These are phyloP conservation scores for Alethe castanea DNA, from an alignment of 2,113 vertebrate genomes.

Conservation along the genomic window DNA sequence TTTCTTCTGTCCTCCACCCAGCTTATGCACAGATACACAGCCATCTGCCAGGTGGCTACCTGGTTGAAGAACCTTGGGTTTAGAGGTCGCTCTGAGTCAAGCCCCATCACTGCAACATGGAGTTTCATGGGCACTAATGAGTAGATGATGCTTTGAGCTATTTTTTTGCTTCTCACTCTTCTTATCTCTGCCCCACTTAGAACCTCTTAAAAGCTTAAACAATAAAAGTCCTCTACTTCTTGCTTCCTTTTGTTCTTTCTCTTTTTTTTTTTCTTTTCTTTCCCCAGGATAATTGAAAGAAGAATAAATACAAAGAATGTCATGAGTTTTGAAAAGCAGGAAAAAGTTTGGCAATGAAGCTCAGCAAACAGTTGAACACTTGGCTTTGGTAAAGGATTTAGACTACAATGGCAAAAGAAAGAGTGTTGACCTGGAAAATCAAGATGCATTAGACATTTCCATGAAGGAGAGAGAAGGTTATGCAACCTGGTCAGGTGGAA, in stretches of 20 bases:
- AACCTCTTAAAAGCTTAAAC: neutral
- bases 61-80: neutral
- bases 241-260: too few species aligned
- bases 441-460: neutral
- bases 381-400: neutral
- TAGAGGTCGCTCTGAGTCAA: neutral
- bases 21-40: neutral
- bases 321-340: neutral
- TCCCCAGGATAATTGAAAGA: neutral
- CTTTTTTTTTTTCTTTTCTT: too few species aligned
- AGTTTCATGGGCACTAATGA: neutral
- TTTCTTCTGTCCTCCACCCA: neutral
- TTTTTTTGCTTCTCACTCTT: neutral
- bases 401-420: neutral
- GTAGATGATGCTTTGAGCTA: neutral
- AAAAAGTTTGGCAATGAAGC: neutral
- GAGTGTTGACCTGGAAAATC: slow-evolving; percentile 18
- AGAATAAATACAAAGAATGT: neutral
- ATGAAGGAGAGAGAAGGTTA: neutral
- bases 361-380: neutral
- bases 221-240: neutral
- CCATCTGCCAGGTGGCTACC: neutral
- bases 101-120: neutral
- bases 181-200: neutral
- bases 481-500: neutral